These are phyloP conservation scores for Chorisops tibialis DNA, from an alignment of 2,888 invertebrate genomes.

Conservation along the genomic window DNA sequence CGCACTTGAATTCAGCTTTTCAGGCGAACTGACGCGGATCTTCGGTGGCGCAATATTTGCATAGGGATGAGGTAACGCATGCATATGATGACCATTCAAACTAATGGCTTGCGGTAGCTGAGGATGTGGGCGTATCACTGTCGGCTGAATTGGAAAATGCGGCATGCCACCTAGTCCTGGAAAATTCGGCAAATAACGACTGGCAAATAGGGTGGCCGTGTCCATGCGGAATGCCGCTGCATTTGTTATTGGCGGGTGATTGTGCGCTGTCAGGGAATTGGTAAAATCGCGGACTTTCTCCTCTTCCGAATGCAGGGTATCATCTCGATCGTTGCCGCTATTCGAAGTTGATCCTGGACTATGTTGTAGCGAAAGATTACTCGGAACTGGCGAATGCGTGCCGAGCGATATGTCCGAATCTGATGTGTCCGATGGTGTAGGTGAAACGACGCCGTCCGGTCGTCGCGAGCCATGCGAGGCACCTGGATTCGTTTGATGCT, in stretches of 20 bases:
- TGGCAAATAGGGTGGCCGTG: slow-evolving; percentile 45
- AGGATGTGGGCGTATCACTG: slow-evolving; percentile 51
- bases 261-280: slow-evolving; percentile 43
- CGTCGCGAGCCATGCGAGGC: slow-evolving; percentile 40
- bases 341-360: slow-evolving; percentile 53
- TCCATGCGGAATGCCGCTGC: slow-evolving; percentile 45
- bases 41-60: slow-evolving; percentile 46
- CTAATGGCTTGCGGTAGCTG: slow-evolving; percentile 47
- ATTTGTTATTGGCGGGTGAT: slow-evolving; percentile 30
- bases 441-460: slow-evolving; percentile 46
- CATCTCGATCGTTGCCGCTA: slow-evolving; percentile 50
- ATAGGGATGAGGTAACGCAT: slow-evolving; percentile 39
- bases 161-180: slow-evolving; percentile 50
- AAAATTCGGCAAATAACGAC: slow-evolving; percentile 51
- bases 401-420: slow-evolving; percentile 53
- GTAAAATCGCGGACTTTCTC: slow-evolving; percentile 50
- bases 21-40: slow-evolving; percentile 51
- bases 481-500: slow-evolving; percentile 50
- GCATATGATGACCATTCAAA: slow-evolving; percentile 42
- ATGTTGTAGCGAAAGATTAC: slow-evolving; percentile 50
- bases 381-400: slow-evolving; percentile 52
- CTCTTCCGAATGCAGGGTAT: slow-evolving; percentile 49
- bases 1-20: slow-evolving; percentile 48
- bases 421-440: slow-evolving; percentile 50
- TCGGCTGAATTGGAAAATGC: slow-evolving; percentile 51